A percentile compares a stretch with the other conserved stretches of the same genome.
Evolutionary conservation across 2,888 invertebrate species (phyloP).

Genomic region (Apamea epomidion): DNA sequence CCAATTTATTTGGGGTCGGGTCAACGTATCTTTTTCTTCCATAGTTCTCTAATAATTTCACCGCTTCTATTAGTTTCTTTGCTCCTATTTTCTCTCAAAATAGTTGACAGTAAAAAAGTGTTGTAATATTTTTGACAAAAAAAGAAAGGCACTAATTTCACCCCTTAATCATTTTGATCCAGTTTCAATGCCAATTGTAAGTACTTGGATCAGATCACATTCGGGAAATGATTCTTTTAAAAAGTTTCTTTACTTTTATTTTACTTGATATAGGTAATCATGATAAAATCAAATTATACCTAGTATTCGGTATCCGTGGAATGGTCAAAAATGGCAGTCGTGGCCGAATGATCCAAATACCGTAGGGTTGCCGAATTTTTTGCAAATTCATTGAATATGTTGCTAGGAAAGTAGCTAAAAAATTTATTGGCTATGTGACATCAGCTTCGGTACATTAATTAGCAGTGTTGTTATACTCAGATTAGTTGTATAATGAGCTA

Average conservation of each 20-base stretch:
- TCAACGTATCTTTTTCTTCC: not conserved
- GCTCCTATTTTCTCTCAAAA: not conserved
- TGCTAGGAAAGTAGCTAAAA: not conserved
- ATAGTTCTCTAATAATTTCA: not conserved
- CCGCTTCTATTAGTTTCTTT: too few species aligned
- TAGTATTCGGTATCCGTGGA: not conserved
- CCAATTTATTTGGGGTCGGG: not conserved
- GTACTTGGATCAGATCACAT: too few species aligned
- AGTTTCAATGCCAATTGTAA: not conserved
- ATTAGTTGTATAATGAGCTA: slow-evolving; percentile 14
- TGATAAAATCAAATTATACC: not conserved
- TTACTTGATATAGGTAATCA: not conserved
- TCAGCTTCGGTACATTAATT: slow-evolving; percentile 13
- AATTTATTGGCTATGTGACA: not conserved
- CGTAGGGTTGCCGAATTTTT: not conserved
- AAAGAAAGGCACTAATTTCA: not conserved
- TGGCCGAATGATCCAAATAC: not conserved
- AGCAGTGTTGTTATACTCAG: not conserved
- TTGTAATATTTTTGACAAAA: not conserved
- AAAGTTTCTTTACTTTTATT: not conserved
- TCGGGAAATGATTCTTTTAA: not conserved
- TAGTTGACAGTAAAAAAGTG: not conserved
- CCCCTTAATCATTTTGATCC: not conserved
- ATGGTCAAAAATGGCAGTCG: not conserved
- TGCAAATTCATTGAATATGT: not conserved